Percentiles rank a stretch among this genome's conserved stretches.
Conservation (phyloP, 2,797 vertebrate species). For the Fistularia tabacaria region DNA sequence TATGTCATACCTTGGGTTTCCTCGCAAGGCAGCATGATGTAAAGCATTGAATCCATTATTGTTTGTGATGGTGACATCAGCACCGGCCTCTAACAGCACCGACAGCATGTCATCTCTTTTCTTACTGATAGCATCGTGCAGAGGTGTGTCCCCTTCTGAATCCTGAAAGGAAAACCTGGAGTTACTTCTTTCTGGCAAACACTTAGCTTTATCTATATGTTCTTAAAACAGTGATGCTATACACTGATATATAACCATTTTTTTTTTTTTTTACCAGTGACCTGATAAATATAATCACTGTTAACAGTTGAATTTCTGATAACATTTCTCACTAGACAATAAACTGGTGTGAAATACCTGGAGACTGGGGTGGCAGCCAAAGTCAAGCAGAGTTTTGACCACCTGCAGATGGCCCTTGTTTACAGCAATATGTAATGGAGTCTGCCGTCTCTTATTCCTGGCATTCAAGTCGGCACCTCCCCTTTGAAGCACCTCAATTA, state of each 20-base stretch:
- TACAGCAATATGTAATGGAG: constrained; percentile 95
- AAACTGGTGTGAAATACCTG: constrained; percentile 78
- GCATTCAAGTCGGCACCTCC: constrained; percentile 96
- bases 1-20: constrained; percentile 91
- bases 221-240: too few relatives aligned
- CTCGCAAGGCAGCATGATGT: constrained; percentile 94
- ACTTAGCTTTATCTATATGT: neutral
- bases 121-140: constrained; percentile 98
- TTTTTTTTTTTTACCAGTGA: neutral
- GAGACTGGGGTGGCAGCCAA: constrained; percentile 97
- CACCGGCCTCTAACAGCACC: constrained; percentile 92
- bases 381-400: constrained; percentile 95
- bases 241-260: too few relatives aligned
- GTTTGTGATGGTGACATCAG: constrained; percentile 98
- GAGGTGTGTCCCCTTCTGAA: constrained; percentile 99
- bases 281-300: too few relatives aligned
- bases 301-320: too few relatives aligned
- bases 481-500: constrained; percentile 95
- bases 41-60: constrained; percentile 98
- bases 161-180: constrained; percentile 73
- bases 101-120: constrained; percentile 98
- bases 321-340: constrained; percentile 13
- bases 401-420: constrained; percentile 99
- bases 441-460: constrained; percentile 95
- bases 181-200: constrained; percentile 16